Base-by-base conservation (phyloP, 2,888 invertebrate species). In the Metacarcinus magister region DNA sequence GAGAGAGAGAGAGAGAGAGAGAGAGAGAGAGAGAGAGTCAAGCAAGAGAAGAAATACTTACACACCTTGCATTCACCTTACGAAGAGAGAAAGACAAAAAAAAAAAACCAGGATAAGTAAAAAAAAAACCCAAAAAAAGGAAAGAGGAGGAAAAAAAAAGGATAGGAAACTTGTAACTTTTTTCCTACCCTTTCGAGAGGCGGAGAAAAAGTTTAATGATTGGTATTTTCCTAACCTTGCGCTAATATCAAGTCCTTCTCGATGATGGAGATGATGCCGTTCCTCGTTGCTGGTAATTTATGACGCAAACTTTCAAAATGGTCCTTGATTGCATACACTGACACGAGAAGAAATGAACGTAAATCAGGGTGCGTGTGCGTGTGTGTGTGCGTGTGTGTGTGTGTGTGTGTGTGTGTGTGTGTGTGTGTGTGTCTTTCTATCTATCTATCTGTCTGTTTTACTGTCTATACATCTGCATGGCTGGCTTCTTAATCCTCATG, bases 391-490 rank as follows among this genome's bases (percentile, higher is more conserved):
- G 67, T n/a, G 67, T 67, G 67, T 67, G 23, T 67, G 67, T 67
- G 67, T 67, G 67, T 67, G 67, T 67, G 67, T 67, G 67, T 67
- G 67, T 67, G 67, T 67, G 67, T 67, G 67, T 67, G 67, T 67
- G 67, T 67, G 67, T 67, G 67, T 67, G 67, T 67, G 67, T 60
- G 8, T 16, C 19, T 60, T 7, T 16, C 10, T 60, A 60, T 5
- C 5, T 60, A 19, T 60, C 19, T 67, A 16, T 67, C 10, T 67
- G 23, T 67, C 10, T 67, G 67, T 67, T 7, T 67, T 2, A 13
- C 10, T 67, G 19, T 67, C 10, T 16, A 13, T 16, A 3, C n/a
- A 7, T 19, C n/a, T 13, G 7, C n/a, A 23, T 67, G n/a, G 0
- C 67, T 67, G 23, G 5, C 54, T 54, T 54, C 13, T 13, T 54